A percentile compares a stretch with the other conserved stretches of the same genome.
Evolutionary conservation across 2,797 vertebrate species (phyloP).

Genomic region (Gymnodraco acuticeps): DNA sequence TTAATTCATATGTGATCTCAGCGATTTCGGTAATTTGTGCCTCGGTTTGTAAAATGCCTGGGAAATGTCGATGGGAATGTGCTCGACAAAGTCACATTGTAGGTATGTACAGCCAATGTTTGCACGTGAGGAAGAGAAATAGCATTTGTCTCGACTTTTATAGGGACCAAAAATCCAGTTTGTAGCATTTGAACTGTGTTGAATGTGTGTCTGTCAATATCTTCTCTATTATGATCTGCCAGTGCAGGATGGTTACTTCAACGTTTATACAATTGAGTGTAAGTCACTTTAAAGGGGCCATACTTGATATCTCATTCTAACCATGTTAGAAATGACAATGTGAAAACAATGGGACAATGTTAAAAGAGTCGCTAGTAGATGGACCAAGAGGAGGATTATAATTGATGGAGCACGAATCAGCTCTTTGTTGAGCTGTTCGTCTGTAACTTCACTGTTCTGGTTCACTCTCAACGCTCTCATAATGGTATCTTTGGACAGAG

Average conservation of each 20-base stretch:
- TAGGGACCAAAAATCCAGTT: background rate
- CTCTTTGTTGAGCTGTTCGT: background rate
- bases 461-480: background rate
- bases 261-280: background rate
- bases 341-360: background rate
- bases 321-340: background rate
- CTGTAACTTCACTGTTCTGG: too few species aligned
- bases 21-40: slow-evolving; percentile 14
- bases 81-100: background rate
- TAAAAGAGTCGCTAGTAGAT: background rate
- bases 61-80: background rate
- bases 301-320: too few species aligned
- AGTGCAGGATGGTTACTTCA: background rate
- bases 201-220: background rate
- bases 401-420: background rate
- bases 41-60: slow-evolving; percentile 4
- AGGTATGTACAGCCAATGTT: background rate
- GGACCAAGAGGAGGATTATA: background rate
- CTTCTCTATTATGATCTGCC: background rate
- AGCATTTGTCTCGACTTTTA: background rate
- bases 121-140: background rate
- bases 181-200: background rate
- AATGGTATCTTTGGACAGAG: too few species aligned
- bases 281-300: background rate
- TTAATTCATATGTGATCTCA: slow-evolving; percentile 33